These are phyloP conservation scores for Punctoribates punctum DNA, from an alignment of 2,888 invertebrate species.

Conservation along the genomic window DNA sequence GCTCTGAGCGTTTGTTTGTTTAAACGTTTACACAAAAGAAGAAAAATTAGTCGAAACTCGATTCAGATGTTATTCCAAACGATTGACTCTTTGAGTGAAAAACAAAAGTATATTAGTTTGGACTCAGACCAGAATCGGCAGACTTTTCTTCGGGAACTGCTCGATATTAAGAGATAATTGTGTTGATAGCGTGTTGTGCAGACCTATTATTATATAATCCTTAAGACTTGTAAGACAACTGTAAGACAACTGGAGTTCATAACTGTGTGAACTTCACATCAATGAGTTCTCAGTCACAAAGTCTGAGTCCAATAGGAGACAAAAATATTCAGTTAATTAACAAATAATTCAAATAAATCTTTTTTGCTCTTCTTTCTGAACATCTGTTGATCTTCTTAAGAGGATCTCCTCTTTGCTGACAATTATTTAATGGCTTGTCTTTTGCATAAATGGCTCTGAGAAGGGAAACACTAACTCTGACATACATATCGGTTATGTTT, in stretches of 20 bases:
- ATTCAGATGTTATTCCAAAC: too few relatives aligned
- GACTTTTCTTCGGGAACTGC: neutral
- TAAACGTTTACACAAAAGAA: too few relatives aligned
- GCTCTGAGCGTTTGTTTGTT: too few relatives aligned
- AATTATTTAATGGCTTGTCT: neutral
- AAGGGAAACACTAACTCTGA: neutral
- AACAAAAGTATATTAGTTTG: neutral
- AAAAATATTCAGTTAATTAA: neutral
- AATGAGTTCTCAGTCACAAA: neutral
- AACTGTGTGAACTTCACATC: neutral
- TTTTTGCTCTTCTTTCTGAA: neutral
- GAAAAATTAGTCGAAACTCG: too few relatives aligned
- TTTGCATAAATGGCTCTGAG: neutral
- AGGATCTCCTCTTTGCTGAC: neutral
- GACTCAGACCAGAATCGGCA: neutral
- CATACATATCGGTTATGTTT: neutral
- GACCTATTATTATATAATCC: neutral
- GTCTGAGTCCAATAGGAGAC: neutral
- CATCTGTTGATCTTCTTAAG: neutral
- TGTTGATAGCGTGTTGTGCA: slow-evolving; percentile 1
- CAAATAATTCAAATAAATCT: neutral
- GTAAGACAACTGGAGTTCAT: too few relatives aligned
- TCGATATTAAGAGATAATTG: neutral
- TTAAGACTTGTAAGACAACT: neutral
- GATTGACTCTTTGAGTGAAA: neutral